These are phyloP conservation scores for Scelioninae gen. 1 DNA, from an alignment of 2,888 invertebrate genomes.

Conservation along the genomic window DNA sequence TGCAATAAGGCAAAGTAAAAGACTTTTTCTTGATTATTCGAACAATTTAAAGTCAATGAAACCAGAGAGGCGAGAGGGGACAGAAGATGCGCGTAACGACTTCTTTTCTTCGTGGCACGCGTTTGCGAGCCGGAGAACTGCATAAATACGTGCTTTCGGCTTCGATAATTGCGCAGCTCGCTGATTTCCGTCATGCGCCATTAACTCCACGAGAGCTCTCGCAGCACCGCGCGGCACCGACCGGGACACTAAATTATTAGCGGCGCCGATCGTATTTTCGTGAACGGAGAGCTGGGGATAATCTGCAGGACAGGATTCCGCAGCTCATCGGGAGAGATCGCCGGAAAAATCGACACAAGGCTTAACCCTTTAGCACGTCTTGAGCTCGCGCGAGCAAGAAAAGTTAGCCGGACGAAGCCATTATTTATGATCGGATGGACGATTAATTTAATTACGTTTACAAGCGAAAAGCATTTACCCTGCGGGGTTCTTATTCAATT, in stretches of 20 bases:
- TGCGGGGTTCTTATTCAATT: neutral
- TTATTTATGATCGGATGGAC: slow-evolving; percentile 1
- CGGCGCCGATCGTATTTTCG: slow-evolving; percentile 60
- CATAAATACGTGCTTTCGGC: slow-evolving; percentile 70
- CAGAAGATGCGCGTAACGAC: slow-evolving; percentile 27
- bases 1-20: slow-evolving; percentile 40
- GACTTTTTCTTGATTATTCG: slow-evolving; percentile 51
- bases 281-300: slow-evolving; percentile 37
- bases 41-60: slow-evolving; percentile 43
- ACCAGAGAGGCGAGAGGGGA: slow-evolving; percentile 3
- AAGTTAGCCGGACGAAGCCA: neutral
- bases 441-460: slow-evolving; percentile 13
- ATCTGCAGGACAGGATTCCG: slow-evolving; percentile 45
- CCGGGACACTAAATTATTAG: slow-evolving; percentile 62
- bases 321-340: slow-evolving; percentile 8
- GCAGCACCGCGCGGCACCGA: slow-evolving; percentile 32
- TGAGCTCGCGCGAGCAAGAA: neutral
- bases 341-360: slow-evolving; percentile 32
- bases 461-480: neutral
- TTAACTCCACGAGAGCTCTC: slow-evolving; percentile 57
- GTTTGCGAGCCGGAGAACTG: slow-evolving; percentile 58
- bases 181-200: slow-evolving; percentile 67
- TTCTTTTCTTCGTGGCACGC: slow-evolving; percentile 65
- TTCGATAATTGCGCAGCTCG: slow-evolving; percentile 68
- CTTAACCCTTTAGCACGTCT: slow-evolving; percentile 43